Evolutionary conservation across 2,113 vertebrate genomes (phyloP).

Genomic region (Coptodon rendalli): DNA sequence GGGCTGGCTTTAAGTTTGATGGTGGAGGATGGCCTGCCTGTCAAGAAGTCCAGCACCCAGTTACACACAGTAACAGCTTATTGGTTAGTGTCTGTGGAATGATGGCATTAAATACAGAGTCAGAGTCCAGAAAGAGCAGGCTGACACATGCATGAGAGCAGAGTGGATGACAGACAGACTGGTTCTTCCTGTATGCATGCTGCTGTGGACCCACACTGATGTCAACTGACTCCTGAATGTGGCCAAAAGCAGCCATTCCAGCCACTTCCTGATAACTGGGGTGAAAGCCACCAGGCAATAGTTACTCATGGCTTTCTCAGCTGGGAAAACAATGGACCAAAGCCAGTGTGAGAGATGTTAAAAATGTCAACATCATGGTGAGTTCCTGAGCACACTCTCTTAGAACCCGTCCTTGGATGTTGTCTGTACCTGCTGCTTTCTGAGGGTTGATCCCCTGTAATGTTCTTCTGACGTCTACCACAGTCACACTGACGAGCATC

Average conservation of each 20-base stretch:
- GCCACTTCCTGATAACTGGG: not conserved
- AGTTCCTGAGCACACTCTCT: not conserved
- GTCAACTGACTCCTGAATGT: not conserved
- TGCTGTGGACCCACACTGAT: not conserved
- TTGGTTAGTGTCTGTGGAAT: not conserved
- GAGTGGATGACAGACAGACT: not conserved
- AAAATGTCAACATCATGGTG: not conserved
- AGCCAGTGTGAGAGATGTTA: not conserved
- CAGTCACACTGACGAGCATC: no score
- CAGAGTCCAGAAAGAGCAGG: not conserved
- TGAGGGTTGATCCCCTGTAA: no score
- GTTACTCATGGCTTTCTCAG: not conserved
- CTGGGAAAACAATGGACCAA: not conserved
- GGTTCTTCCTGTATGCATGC: not conserved
- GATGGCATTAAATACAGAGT: not conserved
- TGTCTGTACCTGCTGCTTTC: no score
- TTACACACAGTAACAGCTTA: not conserved
- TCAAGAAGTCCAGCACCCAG: not conserved
- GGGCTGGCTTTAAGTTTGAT: not conserved
- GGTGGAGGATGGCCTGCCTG: not conserved
- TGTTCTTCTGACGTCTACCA: no score
- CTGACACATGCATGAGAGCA: not conserved
- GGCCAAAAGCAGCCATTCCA: not conserved
- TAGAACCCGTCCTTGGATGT: not conserved
- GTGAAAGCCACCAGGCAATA: not conserved